Evolutionary conservation across 1,140 invertebrate species (phyloP).

Genomic region (Manduca sexta): DNA sequence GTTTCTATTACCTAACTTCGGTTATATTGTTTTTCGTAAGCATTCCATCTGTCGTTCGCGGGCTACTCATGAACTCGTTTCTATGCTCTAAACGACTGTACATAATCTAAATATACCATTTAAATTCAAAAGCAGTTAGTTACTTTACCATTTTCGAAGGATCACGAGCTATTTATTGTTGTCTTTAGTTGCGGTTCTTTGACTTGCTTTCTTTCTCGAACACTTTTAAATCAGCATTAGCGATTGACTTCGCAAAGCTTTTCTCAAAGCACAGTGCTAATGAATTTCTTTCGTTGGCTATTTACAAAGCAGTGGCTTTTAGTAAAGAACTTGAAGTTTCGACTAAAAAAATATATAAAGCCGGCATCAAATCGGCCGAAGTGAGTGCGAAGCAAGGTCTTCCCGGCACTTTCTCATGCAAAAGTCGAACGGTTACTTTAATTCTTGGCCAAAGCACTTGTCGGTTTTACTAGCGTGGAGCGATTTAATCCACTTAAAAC

Average conservation of each 20-base stretch:
- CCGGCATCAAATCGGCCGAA: slow-evolving; percentile 48
- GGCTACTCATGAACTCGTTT: slow-evolving; percentile 55
- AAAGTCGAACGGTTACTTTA: slow-evolving; percentile 72
- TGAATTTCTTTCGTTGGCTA: slow-evolving; percentile 62
- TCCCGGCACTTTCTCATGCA: slow-evolving; percentile 68
- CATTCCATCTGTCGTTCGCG: slow-evolving; percentile 47
- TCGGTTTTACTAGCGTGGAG: slow-evolving; percentile 72
- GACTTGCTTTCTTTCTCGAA: slow-evolving; percentile 20
- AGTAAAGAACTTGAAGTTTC: slow-evolving; percentile 45
- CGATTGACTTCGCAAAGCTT: neutral
- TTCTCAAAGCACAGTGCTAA: slow-evolving; percentile 40
- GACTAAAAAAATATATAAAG: slow-evolving; percentile 46
- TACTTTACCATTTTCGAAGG: slow-evolving; percentile 37
- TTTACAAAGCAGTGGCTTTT: slow-evolving; percentile 52
- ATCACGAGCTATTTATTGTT: slow-evolving; percentile 53
- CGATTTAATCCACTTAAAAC: slow-evolving; percentile 74
- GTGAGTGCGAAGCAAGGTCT: slow-evolving; percentile 56
- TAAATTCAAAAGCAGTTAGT: slow-evolving; percentile 63
- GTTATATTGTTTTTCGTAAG: slow-evolving; percentile 50
- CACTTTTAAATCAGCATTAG: neutral
- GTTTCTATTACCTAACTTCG: slow-evolving; percentile 48
- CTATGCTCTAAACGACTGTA: slow-evolving; percentile 54
- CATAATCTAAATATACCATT: slow-evolving; percentile 61
- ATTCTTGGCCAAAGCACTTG: slow-evolving; percentile 71
- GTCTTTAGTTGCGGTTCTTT: slow-evolving; percentile 46